Percentiles rank a stretch among this genome's conserved stretches.
phyloP scores from a whole-genome alignment of 2,113 vertebrate species.

The Peromyscus californicus region DNA sequence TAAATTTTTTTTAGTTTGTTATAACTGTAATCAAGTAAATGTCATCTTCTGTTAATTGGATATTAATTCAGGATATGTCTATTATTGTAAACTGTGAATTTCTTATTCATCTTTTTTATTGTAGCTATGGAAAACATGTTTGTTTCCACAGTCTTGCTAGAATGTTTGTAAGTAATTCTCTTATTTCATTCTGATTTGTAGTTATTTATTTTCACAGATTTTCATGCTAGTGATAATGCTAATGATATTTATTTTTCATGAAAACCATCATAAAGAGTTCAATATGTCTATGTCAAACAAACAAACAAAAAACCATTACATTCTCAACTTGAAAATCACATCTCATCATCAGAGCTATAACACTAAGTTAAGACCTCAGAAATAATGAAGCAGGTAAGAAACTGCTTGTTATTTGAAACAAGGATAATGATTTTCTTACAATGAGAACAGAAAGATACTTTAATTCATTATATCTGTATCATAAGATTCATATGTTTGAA shows the following conservation, averaged over 20 bases:
- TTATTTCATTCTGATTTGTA: background rate
- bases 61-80: background rate
- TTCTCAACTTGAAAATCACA: background rate
- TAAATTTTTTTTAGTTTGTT: background rate
- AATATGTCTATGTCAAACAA: constrained; percentile 40
- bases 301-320: background rate
- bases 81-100: background rate
- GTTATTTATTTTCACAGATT: constrained; percentile 5
- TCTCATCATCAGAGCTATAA: constrained; percentile 37
- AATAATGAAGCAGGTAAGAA: constrained; percentile 57
- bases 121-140: background rate
- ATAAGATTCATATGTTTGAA: background rate
- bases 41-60: background rate
- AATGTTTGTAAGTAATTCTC: background rate
- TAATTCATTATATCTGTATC: background rate
- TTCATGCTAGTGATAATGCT: background rate
- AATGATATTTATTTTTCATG: constrained; percentile 68
- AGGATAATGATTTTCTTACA: background rate
- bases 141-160: background rate
- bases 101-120: background rate
- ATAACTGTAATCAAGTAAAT: background rate
- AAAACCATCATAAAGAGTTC: constrained; percentile 74
- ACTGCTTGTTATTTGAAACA: background rate
- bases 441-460: background rate
- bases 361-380: constrained; percentile 47